Evolutionary conservation across 2,888 invertebrate genomes (phyloP).

Genomic region (Arenicola marina): DNA sequence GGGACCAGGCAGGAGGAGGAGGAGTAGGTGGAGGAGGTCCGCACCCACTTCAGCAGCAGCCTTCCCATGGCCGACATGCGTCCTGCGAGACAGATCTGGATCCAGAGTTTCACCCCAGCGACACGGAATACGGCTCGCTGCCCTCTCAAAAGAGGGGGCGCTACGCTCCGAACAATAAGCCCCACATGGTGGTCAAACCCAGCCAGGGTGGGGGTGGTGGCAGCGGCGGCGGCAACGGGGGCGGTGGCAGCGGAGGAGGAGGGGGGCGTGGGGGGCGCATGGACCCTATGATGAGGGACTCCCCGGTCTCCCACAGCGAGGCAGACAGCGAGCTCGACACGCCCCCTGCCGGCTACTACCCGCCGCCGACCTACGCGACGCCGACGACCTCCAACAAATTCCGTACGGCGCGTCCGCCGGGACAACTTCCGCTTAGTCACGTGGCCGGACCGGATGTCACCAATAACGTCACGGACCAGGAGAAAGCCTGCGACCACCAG

Average conservation of each 20-base stretch:
- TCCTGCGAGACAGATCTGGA: constrained; percentile 2
- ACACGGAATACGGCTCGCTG: constrained; percentile 15
- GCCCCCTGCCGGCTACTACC: neutral
- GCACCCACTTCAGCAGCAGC: neutral
- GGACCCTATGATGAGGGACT: neutral
- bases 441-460: neutral
- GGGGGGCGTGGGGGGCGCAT: neutral
- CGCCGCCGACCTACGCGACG: neutral
- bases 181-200: constrained; percentile 23
- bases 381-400: neutral
- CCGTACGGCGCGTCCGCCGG: neutral
- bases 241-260: neutral
- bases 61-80: neutral
- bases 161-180: constrained; percentile 11
- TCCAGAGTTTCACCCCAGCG: constrained; percentile 8
- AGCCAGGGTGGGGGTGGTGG: constrained; percentile 6
- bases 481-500: neutral
- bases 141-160: constrained; percentile 6
- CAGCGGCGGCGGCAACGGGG: constrained; percentile 6
- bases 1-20: neutral
- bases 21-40: neutral
- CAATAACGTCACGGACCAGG: neutral
- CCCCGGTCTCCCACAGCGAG: neutral
- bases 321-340: neutral
- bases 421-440: neutral